Evolutionary conservation across 2,113 vertebrate species (phyloP), one percentile per base, ranked within the genome.

Genomic region (Nothobranchius furzeri): DNA sequence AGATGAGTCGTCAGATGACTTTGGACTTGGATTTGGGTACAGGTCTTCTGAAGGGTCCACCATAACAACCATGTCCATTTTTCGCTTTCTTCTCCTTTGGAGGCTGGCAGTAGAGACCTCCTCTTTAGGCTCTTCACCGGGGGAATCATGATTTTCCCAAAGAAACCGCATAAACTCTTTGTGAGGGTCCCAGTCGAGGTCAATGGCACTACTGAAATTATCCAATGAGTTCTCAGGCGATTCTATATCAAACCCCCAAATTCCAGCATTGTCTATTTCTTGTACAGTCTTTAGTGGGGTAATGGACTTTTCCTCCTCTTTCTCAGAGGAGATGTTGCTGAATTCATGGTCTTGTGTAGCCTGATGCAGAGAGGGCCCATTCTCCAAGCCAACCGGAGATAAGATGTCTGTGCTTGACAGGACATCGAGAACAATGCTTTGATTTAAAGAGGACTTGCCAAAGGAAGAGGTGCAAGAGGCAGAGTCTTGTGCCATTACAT

Each of bases 11-110:
- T 95, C 94, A 86, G 89, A 92, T 66, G 94, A 92, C 73, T 93
- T 88, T 78, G 91, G 92, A 86, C 91, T 93, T 61, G 92, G 86
- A 82, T 95, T 91, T 85, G 90, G 88, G 80, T 93, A 95, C 77
- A 94, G 92, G 79, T 96, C 92, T 84, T 96, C 95, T 57, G 96
- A 95, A 49, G 95, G 96, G 79, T 96, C 95, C 17, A 94, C 94
- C 92, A 96, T 96, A 79, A 95, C 95, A 80, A 96, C 95, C 86
- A 96, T 95, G 86, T 98, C 95, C 95, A 96, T 96, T 91, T 98
- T 98, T 78, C 96, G 91, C 88, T 97, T 97, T 60, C 96, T 92
- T 81, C 93, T 96, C 88, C 94, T 96, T 87, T 95, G 94, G 69
- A 17, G 83, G 56, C 71, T 82, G 42, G 76, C 9, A 46, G 84